phyloP scores from a whole-genome alignment of 1,140 invertebrate species.

The Drosophila yakuba region DNA sequence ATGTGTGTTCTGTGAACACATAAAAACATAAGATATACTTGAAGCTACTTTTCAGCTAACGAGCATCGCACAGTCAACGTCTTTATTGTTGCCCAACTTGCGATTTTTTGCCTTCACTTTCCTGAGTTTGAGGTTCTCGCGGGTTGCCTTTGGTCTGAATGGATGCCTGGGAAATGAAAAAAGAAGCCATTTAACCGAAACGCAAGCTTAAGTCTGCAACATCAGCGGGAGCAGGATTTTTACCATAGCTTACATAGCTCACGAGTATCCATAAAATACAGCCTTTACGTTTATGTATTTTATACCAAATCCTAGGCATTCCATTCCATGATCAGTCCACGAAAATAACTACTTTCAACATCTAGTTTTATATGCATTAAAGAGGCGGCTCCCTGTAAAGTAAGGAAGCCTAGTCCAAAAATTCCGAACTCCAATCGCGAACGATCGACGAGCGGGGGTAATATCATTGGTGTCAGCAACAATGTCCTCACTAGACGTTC shows the following conservation, averaged over 20 bases:
- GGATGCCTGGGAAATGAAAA: neutral
- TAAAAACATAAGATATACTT: slow-evolving; percentile 66
- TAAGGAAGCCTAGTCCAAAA: slow-evolving; percentile 72
- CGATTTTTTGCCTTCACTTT: slow-evolving; percentile 16
- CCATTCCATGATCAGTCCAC: too few relatives aligned
- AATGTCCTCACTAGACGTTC: slow-evolving; percentile 78
- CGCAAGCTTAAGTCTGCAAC: slow-evolving; percentile 16
- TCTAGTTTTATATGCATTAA: slow-evolving; percentile 34
- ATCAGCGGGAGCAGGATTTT: neutral
- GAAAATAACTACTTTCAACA: too few relatives aligned
- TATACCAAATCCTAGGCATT: neutral
- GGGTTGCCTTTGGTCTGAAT: neutral
- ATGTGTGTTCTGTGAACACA: slow-evolving; percentile 25
- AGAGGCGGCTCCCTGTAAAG: slow-evolving; percentile 70
- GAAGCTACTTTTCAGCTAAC: slow-evolving; percentile 74
- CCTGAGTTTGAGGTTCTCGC: neutral
- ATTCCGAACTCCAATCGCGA: slow-evolving; percentile 59
- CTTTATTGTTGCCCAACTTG: slow-evolving; percentile 69
- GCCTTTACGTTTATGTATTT: neutral
- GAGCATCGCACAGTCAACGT: slow-evolving; percentile 68
- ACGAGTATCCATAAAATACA: neutral
- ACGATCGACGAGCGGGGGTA: slow-evolving; percentile 58
- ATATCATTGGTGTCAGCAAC: slow-evolving; percentile 79
- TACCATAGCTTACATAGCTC: neutral
- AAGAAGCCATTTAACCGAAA: slow-evolving; percentile 6